Base-by-base conservation (phyloP, 2,113 vertebrate species). In the Herpetotheres cachinnans region DNA sequence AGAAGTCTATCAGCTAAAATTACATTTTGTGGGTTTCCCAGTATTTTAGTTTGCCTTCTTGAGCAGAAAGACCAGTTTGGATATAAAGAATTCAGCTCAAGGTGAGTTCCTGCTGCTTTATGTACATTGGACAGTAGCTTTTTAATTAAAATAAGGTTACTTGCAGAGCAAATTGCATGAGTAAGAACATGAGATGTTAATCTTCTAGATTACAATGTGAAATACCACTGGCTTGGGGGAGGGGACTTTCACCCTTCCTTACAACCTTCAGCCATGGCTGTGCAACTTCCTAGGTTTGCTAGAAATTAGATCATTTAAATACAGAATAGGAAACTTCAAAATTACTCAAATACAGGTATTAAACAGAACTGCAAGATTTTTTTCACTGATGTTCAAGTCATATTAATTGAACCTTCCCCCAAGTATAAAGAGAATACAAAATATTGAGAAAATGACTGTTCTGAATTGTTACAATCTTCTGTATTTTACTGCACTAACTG, bases 61-160 rank as follows among this genome's bases (percentile, higher is more conserved):
- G 21, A 72, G 32, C 13, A 89, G 50, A 73, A 90, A 95, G 40
- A 38, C 21, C 24, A 63, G 63, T 91, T 90, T 74, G 27, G 34
- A 30, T 25, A 49, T 29, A 72, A 84, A 92, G 27, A 72, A 92
- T 79, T 89, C 40, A 72, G 66, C 32, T 89, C 83, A 95, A 82
- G 93, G 89, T 93, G 72, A 95, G 44, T 67, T 52, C 73, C 44
- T 93, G 69, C 22, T 78, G 12, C 17, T 61, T 89, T 65, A 78
- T 15, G 34, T 32, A 69, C 18, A 19, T 8, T 78, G 61, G 38
- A 71, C 13, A 78, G 74, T 74, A 86, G 40, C 9, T 86, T 90
- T 94, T 95, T 91, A 92, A 97, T 93, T 95, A 95, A 89, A 92
- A 63, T 49, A 44, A 71, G 58, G 69, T 61, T 89, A 69, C 55